Evolutionary conservation across 1,140 invertebrate genomes (phyloP).

Genomic region (Chironomus tepperi): DNA sequence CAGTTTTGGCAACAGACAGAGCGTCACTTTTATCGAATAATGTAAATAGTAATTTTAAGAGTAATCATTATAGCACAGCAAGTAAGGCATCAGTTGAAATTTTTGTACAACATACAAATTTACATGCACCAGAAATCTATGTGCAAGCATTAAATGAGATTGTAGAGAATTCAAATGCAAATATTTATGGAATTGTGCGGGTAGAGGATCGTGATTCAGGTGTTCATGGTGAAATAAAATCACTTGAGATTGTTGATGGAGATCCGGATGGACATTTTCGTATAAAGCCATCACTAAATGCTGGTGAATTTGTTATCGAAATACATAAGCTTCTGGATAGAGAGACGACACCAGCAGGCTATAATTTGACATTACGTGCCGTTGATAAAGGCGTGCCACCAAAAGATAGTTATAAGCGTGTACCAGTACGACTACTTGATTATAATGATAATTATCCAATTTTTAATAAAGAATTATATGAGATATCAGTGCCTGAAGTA

Average conservation of each 20-base stretch:
- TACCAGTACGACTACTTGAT: constrained; percentile 69
- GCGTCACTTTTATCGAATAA: constrained; percentile 56
- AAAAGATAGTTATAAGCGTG: constrained; percentile 59
- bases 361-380: constrained; percentile 79
- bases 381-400: constrained; percentile 74
- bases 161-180: constrained; percentile 71
- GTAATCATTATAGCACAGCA: constrained; percentile 38
- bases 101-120: constrained; percentile 59
- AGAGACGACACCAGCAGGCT: constrained; percentile 64
- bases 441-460: constrained; percentile 78
- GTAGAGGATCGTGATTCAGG: constrained; percentile 77
- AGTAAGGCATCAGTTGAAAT: constrained; percentile 68
- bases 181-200: constrained; percentile 83
- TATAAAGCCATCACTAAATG: constrained; percentile 47
- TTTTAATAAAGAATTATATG: constrained; percentile 81
- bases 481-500: constrained; percentile 78
- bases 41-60: constrained; percentile 37
- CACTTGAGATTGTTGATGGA: constrained; percentile 78
- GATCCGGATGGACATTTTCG: constrained; percentile 81
- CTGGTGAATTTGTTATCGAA: constrained; percentile 65
- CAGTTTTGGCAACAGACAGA: constrained; percentile 73
- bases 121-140: constrained; percentile 73
- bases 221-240: constrained; percentile 70
- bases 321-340: constrained; percentile 68
- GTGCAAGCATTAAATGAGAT: constrained; percentile 71